Conservation (phyloP, 2,888 invertebrate species). For the Drosophila tanythrix region DNA sequence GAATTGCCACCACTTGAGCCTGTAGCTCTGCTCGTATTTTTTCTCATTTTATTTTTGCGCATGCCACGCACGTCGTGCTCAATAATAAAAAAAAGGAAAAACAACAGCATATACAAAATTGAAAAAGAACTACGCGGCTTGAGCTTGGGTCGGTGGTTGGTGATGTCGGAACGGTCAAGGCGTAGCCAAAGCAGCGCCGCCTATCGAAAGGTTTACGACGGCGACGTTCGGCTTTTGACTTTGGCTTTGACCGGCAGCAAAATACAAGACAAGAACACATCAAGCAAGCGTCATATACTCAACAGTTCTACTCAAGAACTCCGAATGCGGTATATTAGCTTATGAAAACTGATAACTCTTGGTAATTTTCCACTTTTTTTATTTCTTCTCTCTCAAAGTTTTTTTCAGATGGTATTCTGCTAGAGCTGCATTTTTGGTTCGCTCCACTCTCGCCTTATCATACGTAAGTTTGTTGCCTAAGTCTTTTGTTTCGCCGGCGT, state of each 20-base stretch:
- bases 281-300: conserved; percentile 36
- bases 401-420: conserved; percentile 15
- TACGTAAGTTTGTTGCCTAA: conserved; percentile 67
- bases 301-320: conserved; percentile 1
- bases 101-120: conserved; percentile 49
- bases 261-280: conserved; percentile 47
- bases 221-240: conserved; percentile 34
- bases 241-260: conserved; percentile 40
- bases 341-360: neutral
- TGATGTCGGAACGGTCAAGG: conserved; percentile 54
- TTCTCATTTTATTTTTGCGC: conserved; percentile 12
- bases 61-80: conserved; percentile 73
- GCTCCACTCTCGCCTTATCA: conserved; percentile 40
- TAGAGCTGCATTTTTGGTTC: neutral
- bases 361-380: neutral
- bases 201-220: conserved; percentile 57
- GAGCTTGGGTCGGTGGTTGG: conserved; percentile 19
- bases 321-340: conserved; percentile 14
- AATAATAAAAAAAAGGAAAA: conserved; percentile 61
- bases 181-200: conserved; percentile 64
- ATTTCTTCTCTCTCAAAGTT: neutral
- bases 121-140: conserved; percentile 50
- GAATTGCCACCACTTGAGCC: conserved; percentile 44
- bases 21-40: conserved; percentile 3
- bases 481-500: conserved; percentile 65